Evolutionary conservation across 2,113 vertebrate genomes (phyloP).

Genomic region (Gasterosteus nipponicus): DNA sequence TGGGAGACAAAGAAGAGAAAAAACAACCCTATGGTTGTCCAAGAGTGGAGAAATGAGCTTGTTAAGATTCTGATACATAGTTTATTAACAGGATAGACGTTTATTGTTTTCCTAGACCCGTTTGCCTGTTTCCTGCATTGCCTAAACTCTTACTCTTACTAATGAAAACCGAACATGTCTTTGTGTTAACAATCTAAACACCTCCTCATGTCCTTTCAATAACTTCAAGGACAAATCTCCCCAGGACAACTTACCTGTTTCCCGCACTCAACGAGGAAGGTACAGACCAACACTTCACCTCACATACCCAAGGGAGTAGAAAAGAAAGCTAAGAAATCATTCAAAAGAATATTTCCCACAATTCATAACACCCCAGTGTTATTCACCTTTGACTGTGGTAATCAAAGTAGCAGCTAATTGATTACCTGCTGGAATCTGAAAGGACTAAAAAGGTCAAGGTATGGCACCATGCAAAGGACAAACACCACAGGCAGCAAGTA

Average conservation of each 20-base stretch:
- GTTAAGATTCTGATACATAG: constrained; percentile 39
- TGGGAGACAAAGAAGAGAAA: constrained; percentile 18
- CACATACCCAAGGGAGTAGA: constrained; percentile 20
- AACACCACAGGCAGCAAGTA: constrained; percentile 69
- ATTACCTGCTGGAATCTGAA: constrained; percentile 80
- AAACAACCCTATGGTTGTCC: constrained; percentile 6
- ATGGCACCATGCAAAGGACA: constrained; percentile 78
- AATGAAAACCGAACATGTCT: constrained; percentile 16
- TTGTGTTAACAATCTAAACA: constrained; percentile 28
- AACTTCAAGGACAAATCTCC: constrained; percentile 64
- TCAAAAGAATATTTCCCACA: constrained; percentile 73
- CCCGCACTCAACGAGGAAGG: constrained; percentile 31
- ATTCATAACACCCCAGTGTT: constrained; percentile 27
- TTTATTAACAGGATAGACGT: constrained; percentile 45
- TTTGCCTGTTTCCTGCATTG: constrained; percentile 1
- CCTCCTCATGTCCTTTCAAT: constrained; percentile 29
- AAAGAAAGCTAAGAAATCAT: constrained; percentile 61
- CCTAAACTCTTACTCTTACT: background rate
- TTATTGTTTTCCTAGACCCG: background rate
- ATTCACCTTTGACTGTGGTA: constrained; percentile 77
- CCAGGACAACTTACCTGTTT: constrained; percentile 14
- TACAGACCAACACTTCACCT: constrained; percentile 27
- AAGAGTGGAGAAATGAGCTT: constrained; percentile 20
- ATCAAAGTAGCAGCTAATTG: constrained; percentile 81
- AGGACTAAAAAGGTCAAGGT: constrained; percentile 81